These are phyloP conservation scores for Anolis apletophallus DNA, from an alignment of 2,797 vertebrate species.

Conservation along the genomic window DNA sequence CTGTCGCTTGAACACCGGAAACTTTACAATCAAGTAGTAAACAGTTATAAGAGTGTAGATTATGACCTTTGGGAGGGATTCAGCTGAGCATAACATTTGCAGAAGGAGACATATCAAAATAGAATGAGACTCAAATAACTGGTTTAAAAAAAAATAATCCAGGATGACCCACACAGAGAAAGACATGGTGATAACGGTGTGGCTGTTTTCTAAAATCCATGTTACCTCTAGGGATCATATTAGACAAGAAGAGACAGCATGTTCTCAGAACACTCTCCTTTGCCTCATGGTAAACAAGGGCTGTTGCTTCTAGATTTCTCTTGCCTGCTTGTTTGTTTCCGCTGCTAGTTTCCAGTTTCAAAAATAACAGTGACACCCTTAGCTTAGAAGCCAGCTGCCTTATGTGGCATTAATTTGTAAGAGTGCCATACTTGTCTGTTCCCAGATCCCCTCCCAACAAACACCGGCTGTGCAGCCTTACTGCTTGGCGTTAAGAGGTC, in stretches of 20 bases:
- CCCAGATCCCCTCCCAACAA: constrained; percentile 9
- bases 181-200: not conserved
- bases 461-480: not conserved
- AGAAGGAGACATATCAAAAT: not conserved
- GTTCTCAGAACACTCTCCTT: not conserved
- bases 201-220: not conserved
- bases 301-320: constrained; percentile 9
- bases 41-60: not conserved
- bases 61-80: not conserved
- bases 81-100: not conserved
- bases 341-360: not conserved
- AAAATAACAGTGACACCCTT: constrained; percentile 14
- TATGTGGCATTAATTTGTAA: constrained; percentile 10
- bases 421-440: constrained; percentile 9
- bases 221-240: not conserved
- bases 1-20: no score
- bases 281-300: constrained; percentile 2
- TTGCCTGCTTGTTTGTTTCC: constrained; percentile 11
- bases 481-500: constrained; percentile 31
- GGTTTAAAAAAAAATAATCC: not conserved
- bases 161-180: not conserved
- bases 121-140: not conserved
- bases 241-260: not conserved
- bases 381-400: constrained; percentile 24
- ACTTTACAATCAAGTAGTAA: no score